Conservation (phyloP, 37 sponge, comb jelly and placozoan species). For the Chondrilla cf. caribensis region DNA sequence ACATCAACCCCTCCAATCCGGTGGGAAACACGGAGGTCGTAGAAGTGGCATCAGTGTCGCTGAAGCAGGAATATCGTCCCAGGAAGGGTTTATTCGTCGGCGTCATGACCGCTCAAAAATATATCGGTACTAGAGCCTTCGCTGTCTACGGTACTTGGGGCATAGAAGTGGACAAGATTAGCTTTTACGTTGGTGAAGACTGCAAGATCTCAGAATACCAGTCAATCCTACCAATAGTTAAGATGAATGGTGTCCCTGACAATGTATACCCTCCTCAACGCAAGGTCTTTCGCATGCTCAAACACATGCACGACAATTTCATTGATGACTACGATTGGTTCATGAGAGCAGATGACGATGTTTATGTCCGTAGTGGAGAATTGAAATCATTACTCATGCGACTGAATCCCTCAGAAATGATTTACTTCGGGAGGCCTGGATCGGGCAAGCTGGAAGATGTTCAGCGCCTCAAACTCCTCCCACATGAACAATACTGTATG, state of each 20-base stretch:
- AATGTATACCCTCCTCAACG: slow-evolving; percentile 57
- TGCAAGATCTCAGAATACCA: slow-evolving; percentile 27
- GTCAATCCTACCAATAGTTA: slow-evolving; percentile 45
- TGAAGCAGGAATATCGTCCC: slow-evolving; percentile 40
- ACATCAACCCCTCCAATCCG: slow-evolving; percentile 12
- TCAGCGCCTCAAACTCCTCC: slow-evolving; percentile 24
- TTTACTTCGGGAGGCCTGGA: slow-evolving; percentile 63
- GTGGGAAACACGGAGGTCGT: neutral
- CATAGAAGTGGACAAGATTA: slow-evolving; percentile 42
- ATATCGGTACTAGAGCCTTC: slow-evolving; percentile 54
- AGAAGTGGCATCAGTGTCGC: slow-evolving; percentile 11
- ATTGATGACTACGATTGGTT: slow-evolving; percentile 55
- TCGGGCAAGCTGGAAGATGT: slow-evolving; percentile 32
- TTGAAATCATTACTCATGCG: slow-evolving; percentile 22
- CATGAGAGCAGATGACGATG: slow-evolving; percentile 47
- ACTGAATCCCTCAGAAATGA: slow-evolving; percentile 32
- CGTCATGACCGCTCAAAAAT: slow-evolving; percentile 57
- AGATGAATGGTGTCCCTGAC: slow-evolving; percentile 44
- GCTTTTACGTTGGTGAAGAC: slow-evolving; percentile 59
- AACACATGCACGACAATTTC: slow-evolving; percentile 62
- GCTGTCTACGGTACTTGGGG: slow-evolving; percentile 72
- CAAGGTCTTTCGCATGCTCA: slow-evolving; percentile 46
- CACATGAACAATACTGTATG: slow-evolving; percentile 53
- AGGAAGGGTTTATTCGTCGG: slow-evolving; percentile 52
- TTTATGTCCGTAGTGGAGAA: slow-evolving; percentile 35